Percentiles rank a stretch among this genome's conserved stretches.
phyloP scores from a whole-genome alignment of 2,888 invertebrate genomes.

The Bibio marci region DNA sequence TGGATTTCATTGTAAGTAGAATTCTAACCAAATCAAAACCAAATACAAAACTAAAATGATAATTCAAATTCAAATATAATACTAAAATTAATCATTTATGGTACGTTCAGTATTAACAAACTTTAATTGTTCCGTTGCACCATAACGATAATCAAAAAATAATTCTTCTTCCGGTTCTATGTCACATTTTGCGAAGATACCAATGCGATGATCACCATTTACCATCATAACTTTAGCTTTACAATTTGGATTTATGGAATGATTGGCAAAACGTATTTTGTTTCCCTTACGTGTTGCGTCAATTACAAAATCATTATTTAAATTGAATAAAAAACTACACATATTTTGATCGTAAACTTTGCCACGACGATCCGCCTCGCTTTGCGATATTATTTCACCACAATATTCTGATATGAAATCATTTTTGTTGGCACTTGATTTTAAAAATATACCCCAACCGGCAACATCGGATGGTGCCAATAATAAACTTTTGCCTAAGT shows the following conservation, averaged over 20 bases:
- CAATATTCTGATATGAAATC: conserved; percentile 99
- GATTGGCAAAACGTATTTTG: conserved; percentile 99
- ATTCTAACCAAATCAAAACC: too few relatives aligned
- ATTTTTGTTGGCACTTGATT: conserved; percentile 89
- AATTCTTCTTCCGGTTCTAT: conserved; percentile 96
- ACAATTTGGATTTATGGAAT: conserved; percentile 98
- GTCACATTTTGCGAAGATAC: conserved; percentile 93
- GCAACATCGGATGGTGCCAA: conserved; percentile 97
- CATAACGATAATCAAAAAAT: conserved; percentile 98
- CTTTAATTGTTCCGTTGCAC: conserved; percentile 92
- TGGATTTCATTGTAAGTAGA: too few relatives aligned
- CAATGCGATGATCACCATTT: conserved; percentile 81
- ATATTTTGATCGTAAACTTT: conserved; percentile 99
- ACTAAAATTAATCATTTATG: too few relatives aligned
- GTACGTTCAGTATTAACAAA: conserved; percentile 96
- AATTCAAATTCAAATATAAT: too few relatives aligned
- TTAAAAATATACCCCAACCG: conserved; percentile 97
- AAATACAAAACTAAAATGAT: too few relatives aligned
- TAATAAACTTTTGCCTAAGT: conserved; percentile 64
- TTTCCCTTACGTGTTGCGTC: conserved; percentile 98
- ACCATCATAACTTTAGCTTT: conserved; percentile 98
- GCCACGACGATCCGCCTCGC: conserved; percentile 95
- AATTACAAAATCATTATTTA: conserved; percentile 96
- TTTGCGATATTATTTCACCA: conserved; percentile 96
- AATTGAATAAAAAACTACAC: conserved; percentile 97